Conservation (phyloP, 2,113 vertebrate species). For the Spermophilus dauricus region DNA sequence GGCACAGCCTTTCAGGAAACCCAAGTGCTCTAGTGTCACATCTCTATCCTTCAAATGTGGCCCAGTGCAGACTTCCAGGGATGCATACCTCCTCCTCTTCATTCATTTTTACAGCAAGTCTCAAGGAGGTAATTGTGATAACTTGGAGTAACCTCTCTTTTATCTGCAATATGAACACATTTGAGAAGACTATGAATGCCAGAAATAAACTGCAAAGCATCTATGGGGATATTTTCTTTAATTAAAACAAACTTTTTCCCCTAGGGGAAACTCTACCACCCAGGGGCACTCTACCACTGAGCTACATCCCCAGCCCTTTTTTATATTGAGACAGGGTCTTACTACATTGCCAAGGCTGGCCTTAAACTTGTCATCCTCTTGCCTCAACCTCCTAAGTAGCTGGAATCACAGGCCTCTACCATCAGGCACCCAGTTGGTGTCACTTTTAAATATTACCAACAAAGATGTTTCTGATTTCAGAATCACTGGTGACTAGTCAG, state of each 20-base stretch:
- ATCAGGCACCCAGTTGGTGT: too few relatives aligned
- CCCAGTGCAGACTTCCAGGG: background rate
- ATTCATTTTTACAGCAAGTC: conserved; percentile 91
- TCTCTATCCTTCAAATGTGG: background rate
- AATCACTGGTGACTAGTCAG: background rate
- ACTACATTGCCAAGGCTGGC: too few relatives aligned
- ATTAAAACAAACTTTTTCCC: background rate
- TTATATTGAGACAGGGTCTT: too few relatives aligned
- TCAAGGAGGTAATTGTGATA: conserved; percentile 89
- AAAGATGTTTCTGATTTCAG: background rate
- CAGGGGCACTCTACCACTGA: too few relatives aligned
- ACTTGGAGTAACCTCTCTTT: conserved; percentile 90
- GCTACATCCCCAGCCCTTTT: too few relatives aligned
- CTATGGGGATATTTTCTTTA: background rate
- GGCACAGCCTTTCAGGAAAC: background rate
- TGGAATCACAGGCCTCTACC: too few relatives aligned
- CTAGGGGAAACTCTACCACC: too few relatives aligned
- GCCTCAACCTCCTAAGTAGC: too few relatives aligned
- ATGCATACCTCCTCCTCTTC: conserved; percentile 92
- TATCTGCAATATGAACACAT: conserved; percentile 84
- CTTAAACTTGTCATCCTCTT: too few relatives aligned
- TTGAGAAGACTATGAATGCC: background rate
- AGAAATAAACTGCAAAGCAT: background rate
- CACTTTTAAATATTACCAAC: background rate
- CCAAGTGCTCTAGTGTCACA: background rate